Evolutionary conservation across 2,888 invertebrate species (phyloP).

Genomic region (Bhutanitis thaidina): DNA sequence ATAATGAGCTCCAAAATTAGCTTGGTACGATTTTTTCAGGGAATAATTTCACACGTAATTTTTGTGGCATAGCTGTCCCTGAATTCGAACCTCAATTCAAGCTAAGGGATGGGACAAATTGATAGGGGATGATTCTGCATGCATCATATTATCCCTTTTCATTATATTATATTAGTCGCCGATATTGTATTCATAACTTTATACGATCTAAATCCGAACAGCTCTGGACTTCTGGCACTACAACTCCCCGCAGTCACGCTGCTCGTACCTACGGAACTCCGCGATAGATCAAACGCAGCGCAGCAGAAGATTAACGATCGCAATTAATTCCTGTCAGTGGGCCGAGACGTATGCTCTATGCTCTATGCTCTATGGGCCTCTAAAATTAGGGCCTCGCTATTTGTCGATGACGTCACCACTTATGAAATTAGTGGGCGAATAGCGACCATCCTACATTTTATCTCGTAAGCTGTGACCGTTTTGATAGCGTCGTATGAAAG

Average conservation of each 20-base stretch:
- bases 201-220: too few species aligned
- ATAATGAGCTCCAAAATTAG: too few species aligned
- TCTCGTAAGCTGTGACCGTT: not conserved
- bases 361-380: not conserved
- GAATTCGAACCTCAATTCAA: too few species aligned
- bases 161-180: too few species aligned
- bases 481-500: not conserved
- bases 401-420: slow-evolving; percentile 4
- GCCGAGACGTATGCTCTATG: not conserved
- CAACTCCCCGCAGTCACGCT: not conserved
- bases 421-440: slow-evolving; percentile 2
- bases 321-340: slow-evolving; percentile 14
- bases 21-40: too few species aligned
- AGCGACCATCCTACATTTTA: not conserved
- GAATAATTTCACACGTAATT: too few species aligned
- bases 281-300: slow-evolving; percentile 6
- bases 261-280: not conserved
- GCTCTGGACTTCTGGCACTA: too few species aligned
- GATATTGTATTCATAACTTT: too few species aligned
- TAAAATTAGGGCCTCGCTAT: slow-evolving; percentile 8
- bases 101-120: too few species aligned
- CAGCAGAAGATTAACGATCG: slow-evolving; percentile 6
- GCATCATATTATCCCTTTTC: too few species aligned
- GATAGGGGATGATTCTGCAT: too few species aligned
- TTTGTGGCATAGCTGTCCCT: too few species aligned